Evolutionary conservation across 2,113 vertebrate genomes (phyloP), one percentile per base, ranked within the genome.

Genomic region (Chamaetylas fuelleborni): DNA sequence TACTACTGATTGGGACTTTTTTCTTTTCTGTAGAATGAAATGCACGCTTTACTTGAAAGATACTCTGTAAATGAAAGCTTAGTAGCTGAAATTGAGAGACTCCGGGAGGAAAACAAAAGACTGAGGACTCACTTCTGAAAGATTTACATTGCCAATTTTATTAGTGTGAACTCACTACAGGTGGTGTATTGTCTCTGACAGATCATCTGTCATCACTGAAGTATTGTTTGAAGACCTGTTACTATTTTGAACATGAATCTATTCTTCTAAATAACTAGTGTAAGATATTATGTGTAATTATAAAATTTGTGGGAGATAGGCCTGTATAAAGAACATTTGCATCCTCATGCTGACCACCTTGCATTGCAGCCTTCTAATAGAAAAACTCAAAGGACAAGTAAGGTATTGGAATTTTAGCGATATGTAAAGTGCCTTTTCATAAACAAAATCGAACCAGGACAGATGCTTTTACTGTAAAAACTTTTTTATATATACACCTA

Each of bases 41-140:
- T 99, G 97, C 99, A 99, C 2, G 89, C 98, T 70, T 97, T 99
- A 92, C 97, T 99, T 60, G 99, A 99, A 98, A 98, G 98, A 72
- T 99, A 99, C 54, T 99, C 99, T 5, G 98, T 99, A 86, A 99
- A 99, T 88, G 99, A 99, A 97, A 98, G 98, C 66, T 98, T 99
- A 93, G 98, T 99, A 81, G 98, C 99, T 82, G 99, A 99, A 98
- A 99, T 99, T 54, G 98, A 99, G 98, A 98, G 96, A 95, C 98
- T 99, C 28, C 98, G 96, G 61, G 99, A 99, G 95, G 99, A 99
- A 97, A 99, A 99, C 97, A 98, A 98, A 96, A 98, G 98, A 86
- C 98, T 99, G 23, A 97, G 90, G 91, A 95, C 99, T 81, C 99
- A 99, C 97, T 99, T 98, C 97, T 99, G 97, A 99, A 82, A 94